Evolutionary conservation across 1,140 invertebrate genomes (phyloP).

Genomic region (Drosophila albomicans): DNA sequence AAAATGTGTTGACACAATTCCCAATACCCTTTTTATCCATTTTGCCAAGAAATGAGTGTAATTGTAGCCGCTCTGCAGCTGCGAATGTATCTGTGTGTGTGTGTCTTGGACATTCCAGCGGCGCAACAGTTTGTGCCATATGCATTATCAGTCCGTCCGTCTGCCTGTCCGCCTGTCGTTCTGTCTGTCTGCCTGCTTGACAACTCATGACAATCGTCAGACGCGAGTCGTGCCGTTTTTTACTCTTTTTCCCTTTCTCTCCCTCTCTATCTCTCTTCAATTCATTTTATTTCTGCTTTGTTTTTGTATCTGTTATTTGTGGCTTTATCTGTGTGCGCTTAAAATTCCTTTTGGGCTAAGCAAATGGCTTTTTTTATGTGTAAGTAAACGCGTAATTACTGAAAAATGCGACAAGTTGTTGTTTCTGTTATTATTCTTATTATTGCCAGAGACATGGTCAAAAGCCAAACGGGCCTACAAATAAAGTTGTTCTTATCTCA

Average conservation of each 20-base stretch:
- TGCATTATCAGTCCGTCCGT: conserved; percentile 59
- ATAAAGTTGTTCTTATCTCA: not conserved
- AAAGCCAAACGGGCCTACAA: not conserved
- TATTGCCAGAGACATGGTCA: not conserved
- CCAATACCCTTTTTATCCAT: conserved; percentile 66
- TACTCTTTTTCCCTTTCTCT: conserved; percentile 4
- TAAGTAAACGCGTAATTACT: conserved; percentile 78
- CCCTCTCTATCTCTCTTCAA: not conserved
- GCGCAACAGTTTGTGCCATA: conserved; percentile 75
- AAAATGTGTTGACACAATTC: conserved; percentile 75
- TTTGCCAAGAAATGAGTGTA: conserved; percentile 38
- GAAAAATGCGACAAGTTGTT: conserved; percentile 53
- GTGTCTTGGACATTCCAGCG: conserved; percentile 69
- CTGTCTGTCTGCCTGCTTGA: conserved; percentile 44
- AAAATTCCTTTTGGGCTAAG: conserved; percentile 63
- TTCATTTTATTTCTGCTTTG: conserved; percentile 36
- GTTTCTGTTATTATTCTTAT: conserved; percentile 34
- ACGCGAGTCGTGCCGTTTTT: conserved; percentile 61
- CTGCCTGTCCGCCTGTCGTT: conserved; percentile 7
- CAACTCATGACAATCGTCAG: conserved; percentile 73
- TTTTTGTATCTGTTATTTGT: conserved; percentile 56
- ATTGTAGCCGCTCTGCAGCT: conserved; percentile 37
- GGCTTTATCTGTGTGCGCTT: conserved; percentile 63
- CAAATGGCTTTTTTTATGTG: conserved; percentile 48
- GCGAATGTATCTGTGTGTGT: conserved; percentile 9